phyloP scores from a whole-genome alignment of 2,113 vertebrate genomes.

The Plecotus auritus region DNA sequence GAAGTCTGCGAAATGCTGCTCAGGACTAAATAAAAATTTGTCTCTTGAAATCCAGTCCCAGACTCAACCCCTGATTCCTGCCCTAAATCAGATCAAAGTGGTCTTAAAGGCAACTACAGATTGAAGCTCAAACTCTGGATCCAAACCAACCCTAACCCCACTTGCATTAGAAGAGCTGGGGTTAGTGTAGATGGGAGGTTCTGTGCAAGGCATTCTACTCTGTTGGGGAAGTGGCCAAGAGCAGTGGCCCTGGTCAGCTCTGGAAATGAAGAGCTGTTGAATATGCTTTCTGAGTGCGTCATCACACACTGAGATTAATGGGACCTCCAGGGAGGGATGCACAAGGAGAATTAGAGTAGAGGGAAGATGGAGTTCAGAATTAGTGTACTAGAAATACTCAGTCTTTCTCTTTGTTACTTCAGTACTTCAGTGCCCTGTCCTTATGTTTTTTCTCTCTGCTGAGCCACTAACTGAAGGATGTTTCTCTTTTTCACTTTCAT shows the following conservation, averaged over 20 bases:
- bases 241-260: neutral
- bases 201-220: neutral
- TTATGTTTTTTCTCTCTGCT: neutral
- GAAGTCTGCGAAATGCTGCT: neutral
- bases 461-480: neutral
- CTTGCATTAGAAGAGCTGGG: neutral
- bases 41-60: neutral
- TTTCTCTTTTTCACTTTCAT: conserved; percentile 1
- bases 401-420: neutral
- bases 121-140: neutral
- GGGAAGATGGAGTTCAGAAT: neutral
- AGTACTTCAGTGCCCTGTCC: neutral
- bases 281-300: neutral
- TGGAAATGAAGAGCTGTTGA: neutral
- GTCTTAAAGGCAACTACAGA: neutral
- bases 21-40: neutral
- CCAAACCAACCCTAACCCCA: neutral
- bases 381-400: neutral
- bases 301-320: neutral
- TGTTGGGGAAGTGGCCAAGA: neutral
- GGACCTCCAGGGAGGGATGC: neutral
- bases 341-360: neutral
- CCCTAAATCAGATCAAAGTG: neutral
- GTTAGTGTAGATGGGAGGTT: neutral
- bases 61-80: neutral